phyloP scores from a whole-genome alignment of 2,113 vertebrate species.

The Protomyctophum bolini region DNA sequence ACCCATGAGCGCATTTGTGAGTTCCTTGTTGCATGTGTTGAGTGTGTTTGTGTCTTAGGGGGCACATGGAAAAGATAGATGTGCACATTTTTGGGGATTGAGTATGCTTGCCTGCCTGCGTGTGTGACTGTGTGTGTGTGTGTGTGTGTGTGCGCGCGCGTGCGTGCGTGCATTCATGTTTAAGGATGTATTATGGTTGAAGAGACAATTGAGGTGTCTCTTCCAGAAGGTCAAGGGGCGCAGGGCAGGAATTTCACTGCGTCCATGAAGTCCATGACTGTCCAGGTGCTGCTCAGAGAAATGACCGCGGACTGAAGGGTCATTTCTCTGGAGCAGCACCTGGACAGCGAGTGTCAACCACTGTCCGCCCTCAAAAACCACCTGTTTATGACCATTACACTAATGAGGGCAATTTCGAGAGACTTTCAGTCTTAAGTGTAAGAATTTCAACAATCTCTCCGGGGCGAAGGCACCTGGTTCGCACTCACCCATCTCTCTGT shows the following conservation, averaged over 20 bases:
- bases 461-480: conserved; percentile 74
- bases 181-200: conserved; percentile 17
- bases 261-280: no score
- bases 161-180: conserved; percentile 7
- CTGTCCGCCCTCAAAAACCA: conserved; percentile 14
- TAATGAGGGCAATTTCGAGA: conserved; percentile 71
- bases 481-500: conserved; percentile 54
- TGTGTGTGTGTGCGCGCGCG: conserved; percentile 2
- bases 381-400: conserved; percentile 57
- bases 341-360: conserved; percentile 52
- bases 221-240: conserved; percentile 22
- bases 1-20: no score
- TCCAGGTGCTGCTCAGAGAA: no score
- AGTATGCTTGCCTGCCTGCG: background rate
- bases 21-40: no score
- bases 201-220: conserved; percentile 41
- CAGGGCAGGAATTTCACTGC: no score
- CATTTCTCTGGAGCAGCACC: conserved; percentile 53
- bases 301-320: conserved; percentile 2
- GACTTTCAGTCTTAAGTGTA: conserved; percentile 49
- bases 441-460: conserved; percentile 69
- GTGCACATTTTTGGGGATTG: no score
- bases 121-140: background rate
- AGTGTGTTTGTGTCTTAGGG: no score
- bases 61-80: no score